Base-by-base conservation (phyloP, 2,113 vertebrate species). In the Neofelis nebulosa region DNA sequence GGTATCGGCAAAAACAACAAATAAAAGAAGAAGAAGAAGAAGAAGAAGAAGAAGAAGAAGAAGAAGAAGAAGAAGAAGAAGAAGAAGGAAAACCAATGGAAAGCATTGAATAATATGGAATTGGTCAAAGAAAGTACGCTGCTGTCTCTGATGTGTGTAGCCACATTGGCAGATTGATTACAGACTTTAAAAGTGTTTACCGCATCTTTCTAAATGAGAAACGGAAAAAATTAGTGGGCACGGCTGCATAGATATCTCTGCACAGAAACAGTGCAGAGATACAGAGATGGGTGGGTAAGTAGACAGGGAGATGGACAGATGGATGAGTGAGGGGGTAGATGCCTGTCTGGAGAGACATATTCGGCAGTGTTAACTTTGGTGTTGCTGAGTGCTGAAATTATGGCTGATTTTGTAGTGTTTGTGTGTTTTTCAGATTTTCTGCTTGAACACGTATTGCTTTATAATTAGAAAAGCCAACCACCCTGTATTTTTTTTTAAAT, bases 401-500 rank as follows among this genome's bases (percentile, higher is more conserved):
- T 13, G 33, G 57, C 36, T 12, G 15, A 11, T 57, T 76, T 31
- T 89, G 18, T 78, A 10, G 10, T 65, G 89, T 21, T 36, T 31
- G 36, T 45, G 33, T 69, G 66, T 57, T 94, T 95, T 81, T 79
- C 68, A 86, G 18, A 23, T 74, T 89, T 96, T 92, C 87, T 86
- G 50, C 63, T 85, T 36, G 8, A 95, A 19, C 23, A 7, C 14
- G 0, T 61, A 41, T 61, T 69, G 27, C 66, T 95, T 94, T 96
- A 55, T 89, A 74, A 79, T 80, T 79, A 91, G 76, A 55, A 81
- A 73, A 76, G 36, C 21, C 16, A 92, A 15, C 15, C 68, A 0
- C 41, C 18, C 8, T 78, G 12, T 27, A 29, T 88, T 89, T 90
- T 65, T n/a, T n/a, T n/a, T n/a, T n/a, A n/a, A n/a, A n/a, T n/a